A percentile compares a stretch with the other conserved stretches of the same genome.
Evolutionary conservation across 2,888 invertebrate species (phyloP).

Genomic region (Hedya salicella): DNA sequence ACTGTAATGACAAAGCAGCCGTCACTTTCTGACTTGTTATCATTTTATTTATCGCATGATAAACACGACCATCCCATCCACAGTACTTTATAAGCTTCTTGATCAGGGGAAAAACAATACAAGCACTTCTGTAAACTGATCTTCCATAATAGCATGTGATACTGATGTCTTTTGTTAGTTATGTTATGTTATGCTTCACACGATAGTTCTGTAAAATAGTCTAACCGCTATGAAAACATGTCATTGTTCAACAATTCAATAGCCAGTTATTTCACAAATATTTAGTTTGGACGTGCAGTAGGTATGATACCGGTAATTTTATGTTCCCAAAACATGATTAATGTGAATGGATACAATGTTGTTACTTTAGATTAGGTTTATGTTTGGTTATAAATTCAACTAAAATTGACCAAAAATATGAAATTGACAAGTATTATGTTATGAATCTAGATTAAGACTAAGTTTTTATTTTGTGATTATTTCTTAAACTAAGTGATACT

Average conservation of each 20-base stretch:
- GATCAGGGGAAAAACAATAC: neutral
- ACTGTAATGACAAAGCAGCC: too few relatives aligned
- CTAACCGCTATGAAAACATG: constrained; percentile 16
- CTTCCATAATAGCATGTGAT: constrained; percentile 38
- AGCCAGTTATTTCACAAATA: constrained; percentile 38
- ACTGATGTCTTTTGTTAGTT: constrained; percentile 30
- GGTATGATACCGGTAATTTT: constrained; percentile 12
- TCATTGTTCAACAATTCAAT: constrained; percentile 39
- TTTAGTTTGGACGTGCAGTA: constrained; percentile 24
- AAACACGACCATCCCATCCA: too few relatives aligned
- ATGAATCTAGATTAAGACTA: constrained; percentile 50
- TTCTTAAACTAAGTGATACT: constrained; percentile 30
- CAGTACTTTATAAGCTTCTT: too few relatives aligned
- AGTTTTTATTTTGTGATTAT: constrained; percentile 43
- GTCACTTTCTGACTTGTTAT: too few relatives aligned
- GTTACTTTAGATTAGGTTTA: constrained; percentile 28
- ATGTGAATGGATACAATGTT: constrained; percentile 12
- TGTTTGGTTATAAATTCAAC: constrained; percentile 38
- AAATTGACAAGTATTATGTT: constrained; percentile 55
- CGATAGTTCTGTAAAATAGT: constrained; percentile 4
- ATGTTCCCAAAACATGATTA: constrained; percentile 35
- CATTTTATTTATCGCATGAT: too few relatives aligned
- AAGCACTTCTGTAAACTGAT: constrained; percentile 20
- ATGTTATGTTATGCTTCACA: constrained; percentile 13
- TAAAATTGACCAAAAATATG: constrained; percentile 43